phyloP scores from a whole-genome alignment of 2,888 invertebrate species.

The Masnerella sp. region DNA sequence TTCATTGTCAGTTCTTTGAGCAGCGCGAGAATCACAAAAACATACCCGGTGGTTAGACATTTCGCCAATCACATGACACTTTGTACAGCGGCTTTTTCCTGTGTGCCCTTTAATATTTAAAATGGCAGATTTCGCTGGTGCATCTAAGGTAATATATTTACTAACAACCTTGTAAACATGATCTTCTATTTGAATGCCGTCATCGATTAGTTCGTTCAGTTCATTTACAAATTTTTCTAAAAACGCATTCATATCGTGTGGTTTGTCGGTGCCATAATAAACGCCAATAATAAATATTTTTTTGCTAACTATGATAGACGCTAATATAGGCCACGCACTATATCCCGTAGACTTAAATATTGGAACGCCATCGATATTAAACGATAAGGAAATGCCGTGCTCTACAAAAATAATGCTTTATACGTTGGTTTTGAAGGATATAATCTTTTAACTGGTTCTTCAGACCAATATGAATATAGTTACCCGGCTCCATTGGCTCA shows the following conservation, averaged over 20 bases:
- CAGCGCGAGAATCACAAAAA: no score
- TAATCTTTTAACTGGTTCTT: constrained; percentile 1
- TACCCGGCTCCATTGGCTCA: not conserved
- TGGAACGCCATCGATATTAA: constrained; percentile 13
- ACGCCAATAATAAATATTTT: constrained; percentile 7
- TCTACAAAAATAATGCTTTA: not conserved
- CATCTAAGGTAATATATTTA: constrained; percentile 6
- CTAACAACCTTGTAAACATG: not conserved
- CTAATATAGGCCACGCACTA: constrained; percentile 11
- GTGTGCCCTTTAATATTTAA: constrained; percentile 12
- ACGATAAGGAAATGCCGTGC: not conserved
- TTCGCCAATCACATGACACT: not conserved
- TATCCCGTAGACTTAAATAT: not conserved
- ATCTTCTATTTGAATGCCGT: constrained; percentile 6
- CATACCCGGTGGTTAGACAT: not conserved
- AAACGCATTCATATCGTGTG: constrained; percentile 1
- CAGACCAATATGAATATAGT: constrained; percentile 5
- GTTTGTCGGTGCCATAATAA: constrained; percentile 9
- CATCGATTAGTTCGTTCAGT: not conserved
- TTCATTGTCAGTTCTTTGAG: constrained; percentile 14
- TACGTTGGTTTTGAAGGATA: not conserved
- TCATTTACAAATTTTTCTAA: constrained; percentile 1
- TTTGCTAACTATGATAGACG: not conserved
- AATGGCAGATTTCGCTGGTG: constrained; percentile 20
- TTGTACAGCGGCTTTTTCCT: constrained; percentile 8